Conservation (phyloP, 2,797 vertebrate species). For the Steatocranus sp. region DNA sequence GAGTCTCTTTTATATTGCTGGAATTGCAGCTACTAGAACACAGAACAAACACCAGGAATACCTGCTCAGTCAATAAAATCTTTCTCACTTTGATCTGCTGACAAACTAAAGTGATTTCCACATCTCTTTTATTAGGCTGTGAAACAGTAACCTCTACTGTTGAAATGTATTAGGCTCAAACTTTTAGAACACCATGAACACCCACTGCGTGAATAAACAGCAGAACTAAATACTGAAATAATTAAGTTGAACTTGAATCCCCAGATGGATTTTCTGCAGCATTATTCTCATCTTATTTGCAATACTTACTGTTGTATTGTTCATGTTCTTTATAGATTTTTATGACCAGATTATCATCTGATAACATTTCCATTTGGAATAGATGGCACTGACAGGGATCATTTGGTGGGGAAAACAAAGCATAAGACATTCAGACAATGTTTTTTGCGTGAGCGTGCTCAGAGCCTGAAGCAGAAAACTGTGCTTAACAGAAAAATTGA, state of each 20-base stretch:
- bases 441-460: rapidly evolving
- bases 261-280: not conserved
- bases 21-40: not conserved
- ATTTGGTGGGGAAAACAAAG: not conserved
- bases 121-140: not conserved
- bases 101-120: not conserved
- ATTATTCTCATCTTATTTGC: not conserved
- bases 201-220: not conserved
- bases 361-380: not conserved
- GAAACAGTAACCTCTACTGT: not conserved
- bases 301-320: not conserved
- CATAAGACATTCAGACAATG: not conserved
- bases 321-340: not conserved
- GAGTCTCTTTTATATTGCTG: not conserved
- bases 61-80: not conserved
- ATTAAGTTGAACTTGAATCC: not conserved
- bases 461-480: not conserved
- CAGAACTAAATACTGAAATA: not conserved
- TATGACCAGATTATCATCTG: not conserved
- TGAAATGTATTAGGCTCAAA: not conserved
- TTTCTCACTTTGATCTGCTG: not conserved
- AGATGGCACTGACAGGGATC: not conserved
- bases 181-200: not conserved
- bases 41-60: not conserved
- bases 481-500: not conserved